phyloP scores from a whole-genome alignment of 2,797 vertebrate genomes.

The Acridotheres tristis region DNA sequence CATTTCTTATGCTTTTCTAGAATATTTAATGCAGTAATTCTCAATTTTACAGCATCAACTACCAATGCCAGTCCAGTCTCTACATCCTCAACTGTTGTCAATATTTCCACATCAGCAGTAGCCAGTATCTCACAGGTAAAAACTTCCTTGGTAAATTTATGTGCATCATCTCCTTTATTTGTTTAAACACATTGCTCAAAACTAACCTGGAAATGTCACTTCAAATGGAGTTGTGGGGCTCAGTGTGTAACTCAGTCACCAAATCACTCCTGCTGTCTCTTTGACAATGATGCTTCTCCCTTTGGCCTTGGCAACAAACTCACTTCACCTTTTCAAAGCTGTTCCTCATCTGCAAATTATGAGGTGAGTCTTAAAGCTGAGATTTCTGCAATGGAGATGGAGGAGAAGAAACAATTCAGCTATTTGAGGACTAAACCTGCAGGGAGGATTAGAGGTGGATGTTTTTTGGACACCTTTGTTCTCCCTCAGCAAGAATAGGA shows the following conservation, averaged over 20 bases:
- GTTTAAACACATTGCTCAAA: not conserved
- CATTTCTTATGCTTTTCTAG: not conserved
- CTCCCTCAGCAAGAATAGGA: not conserved
- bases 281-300: not conserved
- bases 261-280: not conserved
- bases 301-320: not conserved
- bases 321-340: not conserved
- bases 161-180: not conserved
- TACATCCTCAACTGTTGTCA: constrained; percentile 77
- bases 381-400: not conserved
- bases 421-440: not conserved
- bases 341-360: not conserved
- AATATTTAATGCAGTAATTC: constrained; percentile 21
- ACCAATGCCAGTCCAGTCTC: constrained; percentile 78
- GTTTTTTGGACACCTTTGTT: not conserved
- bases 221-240: not conserved
- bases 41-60: constrained; percentile 74
- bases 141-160: not conserved
- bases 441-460: not conserved
- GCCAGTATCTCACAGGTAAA: constrained; percentile 83
- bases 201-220: not conserved
- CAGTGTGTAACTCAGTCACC: not conserved
- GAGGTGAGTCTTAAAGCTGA: not conserved
- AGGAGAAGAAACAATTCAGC: not conserved
- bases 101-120: constrained; percentile 78